These are phyloP conservation scores for Elephas maximus DNA, from an alignment of 2,113 vertebrate species.

Conservation along the genomic window DNA sequence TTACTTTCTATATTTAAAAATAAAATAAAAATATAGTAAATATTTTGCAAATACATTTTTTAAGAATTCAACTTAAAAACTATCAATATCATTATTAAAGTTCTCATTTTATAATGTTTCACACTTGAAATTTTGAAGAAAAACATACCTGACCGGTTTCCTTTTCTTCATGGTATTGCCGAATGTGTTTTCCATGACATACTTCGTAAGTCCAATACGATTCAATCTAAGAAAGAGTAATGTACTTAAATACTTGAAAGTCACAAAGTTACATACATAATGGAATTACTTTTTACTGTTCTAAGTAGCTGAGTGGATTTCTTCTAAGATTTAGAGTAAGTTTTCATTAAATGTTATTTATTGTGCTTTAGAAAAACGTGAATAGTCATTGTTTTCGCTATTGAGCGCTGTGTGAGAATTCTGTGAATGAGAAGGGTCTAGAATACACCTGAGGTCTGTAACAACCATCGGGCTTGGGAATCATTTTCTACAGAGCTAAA, in stretches of 20 bases:
- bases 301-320: constrained; percentile 25
- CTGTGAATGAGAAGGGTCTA: constrained; percentile 22
- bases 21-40: constrained; percentile 76
- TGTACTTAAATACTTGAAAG: constrained; percentile 26
- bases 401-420: constrained; percentile 32
- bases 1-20: constrained; percentile 92
- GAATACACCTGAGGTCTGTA: not conserved
- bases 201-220: constrained; percentile 99
- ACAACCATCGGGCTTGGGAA: constrained; percentile 4
- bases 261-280: not conserved
- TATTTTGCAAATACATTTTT: constrained; percentile 64
- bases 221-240: constrained; percentile 93
- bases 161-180: constrained; percentile 99
- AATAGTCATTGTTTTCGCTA: constrained; percentile 50
- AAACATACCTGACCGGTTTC: constrained; percentile 96
- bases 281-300: constrained; percentile 29
- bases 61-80: constrained; percentile 58
- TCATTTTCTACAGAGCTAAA: constrained; percentile 54
- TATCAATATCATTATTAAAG: constrained; percentile 63
- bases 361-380: constrained; percentile 44
- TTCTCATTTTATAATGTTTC: constrained; percentile 58
- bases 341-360: constrained; percentile 65
- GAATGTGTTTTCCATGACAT: constrained; percentile 97
- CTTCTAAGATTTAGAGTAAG: constrained; percentile 12
- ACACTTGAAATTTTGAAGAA: constrained; percentile 54